A percentile compares a stretch with the other conserved stretches of the same genome.
phyloP scores from a whole-genome alignment of 2,797 vertebrate species.

The Myotis myotis region DNA sequence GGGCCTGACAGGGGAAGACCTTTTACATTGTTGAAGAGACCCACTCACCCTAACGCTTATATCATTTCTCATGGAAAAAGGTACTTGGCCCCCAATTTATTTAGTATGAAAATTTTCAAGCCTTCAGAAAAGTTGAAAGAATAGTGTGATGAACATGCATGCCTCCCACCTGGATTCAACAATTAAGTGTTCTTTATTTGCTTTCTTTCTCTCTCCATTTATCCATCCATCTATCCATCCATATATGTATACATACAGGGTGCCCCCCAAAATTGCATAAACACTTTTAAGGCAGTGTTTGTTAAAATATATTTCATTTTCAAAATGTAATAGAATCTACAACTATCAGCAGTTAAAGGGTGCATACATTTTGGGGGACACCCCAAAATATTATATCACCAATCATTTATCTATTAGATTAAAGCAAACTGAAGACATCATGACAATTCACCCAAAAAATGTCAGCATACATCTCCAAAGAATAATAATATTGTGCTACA shows the following conservation, averaged over 20 bases:
- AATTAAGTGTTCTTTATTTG: background rate
- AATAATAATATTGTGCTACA: background rate
- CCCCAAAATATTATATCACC: background rate
- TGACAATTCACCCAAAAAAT: background rate
- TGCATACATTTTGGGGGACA: background rate
- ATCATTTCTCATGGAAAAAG: background rate
- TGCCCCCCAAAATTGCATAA: background rate
- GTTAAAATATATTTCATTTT: background rate
- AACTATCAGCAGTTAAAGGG: background rate
- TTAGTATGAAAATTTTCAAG: background rate
- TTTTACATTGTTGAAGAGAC: background rate
- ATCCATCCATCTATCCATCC: background rate
- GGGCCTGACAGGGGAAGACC: background rate
- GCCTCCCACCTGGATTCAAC: background rate
- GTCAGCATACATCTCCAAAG: background rate
- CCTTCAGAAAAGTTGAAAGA: constrained; percentile 4
- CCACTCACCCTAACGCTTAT: background rate
- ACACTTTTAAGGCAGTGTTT: background rate
- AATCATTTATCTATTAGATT: background rate
- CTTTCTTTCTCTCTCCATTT: background rate
- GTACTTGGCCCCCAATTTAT: background rate
- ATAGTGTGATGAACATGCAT: background rate
- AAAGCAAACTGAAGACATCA: background rate
- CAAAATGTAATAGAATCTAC: background rate
- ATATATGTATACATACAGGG: background rate